phyloP scores from a whole-genome alignment of 2,113 vertebrate species.

The Dromaius novaehollandiae region DNA sequence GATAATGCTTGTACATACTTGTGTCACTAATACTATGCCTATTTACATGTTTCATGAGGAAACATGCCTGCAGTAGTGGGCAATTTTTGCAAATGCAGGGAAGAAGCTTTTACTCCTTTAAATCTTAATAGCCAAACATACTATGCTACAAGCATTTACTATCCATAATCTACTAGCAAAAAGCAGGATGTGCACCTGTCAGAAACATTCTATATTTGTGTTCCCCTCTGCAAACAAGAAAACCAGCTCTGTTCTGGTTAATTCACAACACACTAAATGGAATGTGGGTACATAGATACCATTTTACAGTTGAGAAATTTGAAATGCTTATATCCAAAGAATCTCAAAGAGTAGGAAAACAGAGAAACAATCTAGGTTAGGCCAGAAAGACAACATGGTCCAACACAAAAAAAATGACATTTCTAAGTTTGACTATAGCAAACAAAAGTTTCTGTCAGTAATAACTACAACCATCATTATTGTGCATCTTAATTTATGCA shows the following conservation, averaged over 20 bases:
- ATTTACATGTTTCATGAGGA: not conserved
- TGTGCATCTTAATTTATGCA: not conserved
- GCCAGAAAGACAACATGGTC: not conserved
- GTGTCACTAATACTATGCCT: not conserved
- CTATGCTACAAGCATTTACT: not conserved
- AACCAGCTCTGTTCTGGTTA: not conserved
- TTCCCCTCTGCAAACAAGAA: not conserved
- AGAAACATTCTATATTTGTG: not conserved
- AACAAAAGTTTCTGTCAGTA: not conserved
- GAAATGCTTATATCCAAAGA: not conserved
- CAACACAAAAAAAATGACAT: not conserved
- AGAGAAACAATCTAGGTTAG: not conserved
- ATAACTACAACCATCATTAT: not conserved
- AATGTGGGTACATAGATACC: rapidly evolving
- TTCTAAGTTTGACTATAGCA: not conserved
- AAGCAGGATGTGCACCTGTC: not conserved
- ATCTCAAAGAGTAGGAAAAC: not conserved
- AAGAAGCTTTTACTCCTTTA: not conserved
- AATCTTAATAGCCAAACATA: not conserved
- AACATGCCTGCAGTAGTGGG: rapidly evolving
- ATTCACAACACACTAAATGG: not conserved
- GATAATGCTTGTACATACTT: not conserved
- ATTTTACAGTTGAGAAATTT: not conserved
- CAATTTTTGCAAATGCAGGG: not conserved
- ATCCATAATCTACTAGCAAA: not conserved